A percentile compares a stretch with the other conserved stretches of the same genome.
phyloP scores from a whole-genome alignment of 2,797 vertebrate genomes.

The Mycteria americana region DNA sequence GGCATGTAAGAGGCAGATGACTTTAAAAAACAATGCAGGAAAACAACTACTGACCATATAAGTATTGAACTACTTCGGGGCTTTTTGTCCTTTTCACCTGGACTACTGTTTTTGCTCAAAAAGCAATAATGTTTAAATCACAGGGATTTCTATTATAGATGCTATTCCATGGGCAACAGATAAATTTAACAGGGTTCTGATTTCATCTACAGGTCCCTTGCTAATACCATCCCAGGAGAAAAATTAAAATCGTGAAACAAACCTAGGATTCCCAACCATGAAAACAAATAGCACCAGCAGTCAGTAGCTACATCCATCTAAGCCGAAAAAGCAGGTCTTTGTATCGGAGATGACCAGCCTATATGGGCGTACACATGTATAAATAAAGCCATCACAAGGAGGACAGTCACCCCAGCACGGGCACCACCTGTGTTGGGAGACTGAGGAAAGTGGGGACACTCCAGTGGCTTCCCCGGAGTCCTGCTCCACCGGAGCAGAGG shows the following conservation, averaged over 20 bases:
- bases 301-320: neutral
- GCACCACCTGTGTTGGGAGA: neutral
- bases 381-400: neutral
- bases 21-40: neutral
- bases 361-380: rapidly evolving
- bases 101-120: neutral
- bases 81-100: neutral
- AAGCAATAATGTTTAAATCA: neutral
- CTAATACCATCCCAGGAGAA: neutral
- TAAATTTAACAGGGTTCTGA: neutral
- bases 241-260: neutral
- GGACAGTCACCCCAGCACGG: neutral
- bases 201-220: neutral
- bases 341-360: neutral
- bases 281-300: neutral
- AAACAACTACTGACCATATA: neutral
- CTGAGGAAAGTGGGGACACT: neutral
- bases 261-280: neutral
- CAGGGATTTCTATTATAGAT: neutral
- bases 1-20: neutral
- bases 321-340: neutral
- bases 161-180: neutral
- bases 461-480: neutral
- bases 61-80: neutral
- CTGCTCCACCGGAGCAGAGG: neutral